These are phyloP conservation scores for Nerophis lumbriciformis DNA, from an alignment of 2,113 vertebrate species.

Conservation along the genomic window DNA sequence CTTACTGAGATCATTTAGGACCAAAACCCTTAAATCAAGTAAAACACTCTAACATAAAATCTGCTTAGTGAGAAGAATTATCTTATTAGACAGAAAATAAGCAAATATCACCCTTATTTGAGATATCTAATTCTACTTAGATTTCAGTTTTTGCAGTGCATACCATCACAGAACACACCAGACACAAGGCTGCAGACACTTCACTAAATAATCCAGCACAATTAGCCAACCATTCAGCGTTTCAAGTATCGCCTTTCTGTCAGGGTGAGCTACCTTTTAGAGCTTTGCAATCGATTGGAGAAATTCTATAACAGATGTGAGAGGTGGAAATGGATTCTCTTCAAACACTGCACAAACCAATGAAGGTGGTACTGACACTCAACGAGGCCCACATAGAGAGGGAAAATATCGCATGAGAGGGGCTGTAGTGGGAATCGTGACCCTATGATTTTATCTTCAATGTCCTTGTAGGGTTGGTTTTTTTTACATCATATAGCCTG, in stretches of 20 bases:
- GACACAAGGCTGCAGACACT: background rate
- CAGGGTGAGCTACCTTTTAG: slow-evolving; percentile 2
- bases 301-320: background rate
- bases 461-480: background rate
- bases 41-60: too few species aligned
- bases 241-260: background rate
- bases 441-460: background rate
- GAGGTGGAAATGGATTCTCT: slow-evolving; percentile 21
- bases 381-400: slow-evolving; percentile 40
- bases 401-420: slow-evolving; percentile 28
- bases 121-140: too few species aligned
- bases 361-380: slow-evolving; percentile 7
- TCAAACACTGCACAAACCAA: slow-evolving; percentile 21
- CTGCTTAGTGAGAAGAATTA: too few species aligned
- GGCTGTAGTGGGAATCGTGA: slow-evolving; percentile 29
- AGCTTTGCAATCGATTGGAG: background rate
- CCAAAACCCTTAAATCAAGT: too few species aligned
- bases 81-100: too few species aligned
- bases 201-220: background rate
- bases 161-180: too few species aligned
- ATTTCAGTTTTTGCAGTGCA: too few species aligned
- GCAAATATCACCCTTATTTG: too few species aligned
- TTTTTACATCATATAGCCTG: slow-evolving; percentile 19
- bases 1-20: too few species aligned
- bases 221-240: background rate